Percentiles rank a stretch among this genome's conserved stretches.
Evolutionary conservation across 2,888 invertebrate genomes (phyloP).

Genomic region (Asteroscopus sphinx): DNA sequence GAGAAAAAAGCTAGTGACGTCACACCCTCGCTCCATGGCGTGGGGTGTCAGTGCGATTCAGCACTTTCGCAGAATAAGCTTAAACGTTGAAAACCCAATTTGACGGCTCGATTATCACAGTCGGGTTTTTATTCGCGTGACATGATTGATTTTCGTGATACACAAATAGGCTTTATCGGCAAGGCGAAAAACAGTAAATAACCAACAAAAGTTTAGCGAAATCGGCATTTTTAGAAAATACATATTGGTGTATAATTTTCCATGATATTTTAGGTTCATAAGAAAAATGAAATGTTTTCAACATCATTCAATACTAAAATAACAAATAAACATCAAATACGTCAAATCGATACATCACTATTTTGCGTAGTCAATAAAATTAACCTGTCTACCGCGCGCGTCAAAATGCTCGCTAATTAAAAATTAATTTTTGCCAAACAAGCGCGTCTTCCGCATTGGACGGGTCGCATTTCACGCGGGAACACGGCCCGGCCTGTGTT

Average conservation of each 20-base stretch:
- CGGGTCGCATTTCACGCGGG: constrained; percentile 59
- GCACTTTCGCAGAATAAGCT: constrained; percentile 85
- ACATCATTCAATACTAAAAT: not conserved
- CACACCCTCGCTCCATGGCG: constrained; percentile 68
- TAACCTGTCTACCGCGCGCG: constrained; percentile 31
- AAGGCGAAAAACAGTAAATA: too few species aligned
- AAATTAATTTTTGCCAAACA: constrained; percentile 61
- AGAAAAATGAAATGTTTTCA: not conserved
- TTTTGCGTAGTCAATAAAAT: constrained; percentile 14
- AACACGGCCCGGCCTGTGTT: constrained; percentile 55
- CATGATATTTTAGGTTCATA: not conserved
- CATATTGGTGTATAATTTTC: not conserved
- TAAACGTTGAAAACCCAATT: constrained; percentile 87
- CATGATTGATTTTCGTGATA: constrained; percentile 67
- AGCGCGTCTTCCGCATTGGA: constrained; percentile 50
- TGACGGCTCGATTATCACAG: constrained; percentile 86
- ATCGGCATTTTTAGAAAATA: too few species aligned
- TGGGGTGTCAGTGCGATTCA: constrained; percentile 81
- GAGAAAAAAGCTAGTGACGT: constrained; percentile 77
- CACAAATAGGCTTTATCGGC: constrained; percentile 2
- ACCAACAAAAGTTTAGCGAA: too few species aligned
- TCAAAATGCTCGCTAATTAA: constrained; percentile 53
- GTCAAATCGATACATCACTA: constrained; percentile 5
- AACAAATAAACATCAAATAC: not conserved
- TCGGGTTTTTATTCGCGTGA: constrained; percentile 61